These are phyloP conservation scores for Oncopodura yosiiana DNA, from an alignment of 1,140 invertebrate species.

Conservation along the genomic window DNA sequence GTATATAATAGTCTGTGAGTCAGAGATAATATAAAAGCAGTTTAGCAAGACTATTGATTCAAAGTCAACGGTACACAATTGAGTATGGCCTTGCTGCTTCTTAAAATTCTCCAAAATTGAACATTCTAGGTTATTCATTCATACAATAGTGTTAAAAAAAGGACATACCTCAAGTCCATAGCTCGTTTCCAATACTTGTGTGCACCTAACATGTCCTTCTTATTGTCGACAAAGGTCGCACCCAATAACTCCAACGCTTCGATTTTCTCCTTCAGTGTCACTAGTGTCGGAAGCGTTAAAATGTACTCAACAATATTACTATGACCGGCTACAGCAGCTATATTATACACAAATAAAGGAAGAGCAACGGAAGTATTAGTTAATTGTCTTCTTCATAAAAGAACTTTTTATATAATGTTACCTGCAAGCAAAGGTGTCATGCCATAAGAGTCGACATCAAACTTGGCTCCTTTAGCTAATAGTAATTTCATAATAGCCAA, in stretches of 20 bases:
- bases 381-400: not conserved
- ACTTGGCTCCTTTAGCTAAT: conserved; percentile 71
- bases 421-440: conserved; percentile 90
- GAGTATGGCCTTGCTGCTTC: no score
- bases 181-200: conserved; percentile 78
- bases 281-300: conserved; percentile 55
- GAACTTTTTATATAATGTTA: conserved; percentile 38
- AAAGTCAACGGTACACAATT: no score
- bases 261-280: conserved; percentile 67
- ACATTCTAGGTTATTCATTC: no score
- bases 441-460: conserved; percentile 90
- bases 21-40: no score
- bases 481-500: conserved; percentile 85
- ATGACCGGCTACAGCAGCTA: conserved; percentile 61
- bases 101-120: no score
- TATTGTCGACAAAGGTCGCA: conserved; percentile 94
- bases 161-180: conserved; percentile 62
- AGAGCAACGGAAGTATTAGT: not conserved
- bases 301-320: conserved; percentile 86
- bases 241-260: conserved; percentile 86
- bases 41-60: no score
- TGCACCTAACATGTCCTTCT: conserved; percentile 83
- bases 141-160: no score
- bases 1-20: no score
- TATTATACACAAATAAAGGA: conserved; percentile 43